Conservation (phyloP, 2,888 invertebrate genomes). For the Cantharis rufa region DNA sequence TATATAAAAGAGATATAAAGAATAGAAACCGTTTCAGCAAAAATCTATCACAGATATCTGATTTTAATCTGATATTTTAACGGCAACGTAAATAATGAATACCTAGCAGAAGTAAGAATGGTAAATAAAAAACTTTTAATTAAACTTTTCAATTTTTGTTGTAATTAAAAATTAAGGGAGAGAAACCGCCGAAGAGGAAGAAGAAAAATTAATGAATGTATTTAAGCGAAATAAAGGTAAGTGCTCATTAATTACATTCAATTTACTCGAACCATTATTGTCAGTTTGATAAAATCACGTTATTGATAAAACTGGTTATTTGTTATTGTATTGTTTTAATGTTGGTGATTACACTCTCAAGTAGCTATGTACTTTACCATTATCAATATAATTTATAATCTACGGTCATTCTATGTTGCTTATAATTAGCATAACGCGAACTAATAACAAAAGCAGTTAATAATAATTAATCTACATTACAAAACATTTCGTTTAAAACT, state of each 20-base stretch:
- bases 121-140: not conserved
- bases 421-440: not conserved
- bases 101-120: not conserved
- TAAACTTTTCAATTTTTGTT: not conserved
- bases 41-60: constrained; percentile 1
- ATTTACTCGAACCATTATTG: not conserved
- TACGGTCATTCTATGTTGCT: not conserved
- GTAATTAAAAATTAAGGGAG: not conserved
- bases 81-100: not conserved
- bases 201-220: not conserved
- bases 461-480: not conserved
- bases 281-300: not conserved
- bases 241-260: not conserved
- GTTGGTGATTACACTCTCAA: not conserved
- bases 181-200: not conserved
- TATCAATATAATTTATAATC: not conserved
- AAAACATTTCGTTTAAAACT: not conserved
- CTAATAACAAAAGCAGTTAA: not conserved
- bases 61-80: not conserved
- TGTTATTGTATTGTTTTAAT: not conserved
- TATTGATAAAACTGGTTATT: not conserved
- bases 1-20: constrained; percentile 2
- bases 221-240: not conserved
- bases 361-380: not conserved
- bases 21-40: not conserved